Conservation (phyloP, 2,888 invertebrate genomes). For the Gisinianus flammeolus region DNA sequence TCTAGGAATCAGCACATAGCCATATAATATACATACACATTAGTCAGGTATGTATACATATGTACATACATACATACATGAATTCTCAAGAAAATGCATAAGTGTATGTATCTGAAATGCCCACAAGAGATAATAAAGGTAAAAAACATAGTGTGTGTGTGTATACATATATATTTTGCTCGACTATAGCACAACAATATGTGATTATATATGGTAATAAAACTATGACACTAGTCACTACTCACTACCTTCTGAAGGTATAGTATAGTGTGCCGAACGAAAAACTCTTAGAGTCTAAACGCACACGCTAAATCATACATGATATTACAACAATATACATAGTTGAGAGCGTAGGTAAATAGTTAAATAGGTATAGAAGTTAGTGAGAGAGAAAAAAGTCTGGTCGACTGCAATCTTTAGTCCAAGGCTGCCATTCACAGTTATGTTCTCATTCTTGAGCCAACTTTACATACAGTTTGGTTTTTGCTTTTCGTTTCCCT, state of each 20-base stretch:
- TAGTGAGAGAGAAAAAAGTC: slow-evolving; percentile 22
- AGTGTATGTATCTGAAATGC: too few relatives aligned
- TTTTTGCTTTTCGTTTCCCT: slow-evolving; percentile 7
- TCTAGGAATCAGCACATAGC: too few relatives aligned
- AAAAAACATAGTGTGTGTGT: too few relatives aligned
- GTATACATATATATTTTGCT: too few relatives aligned
- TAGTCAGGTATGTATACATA: too few relatives aligned
- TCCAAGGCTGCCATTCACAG: slow-evolving; percentile 32
- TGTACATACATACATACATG: too few relatives aligned
- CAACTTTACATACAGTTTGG: not conserved
- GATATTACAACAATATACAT: not conserved
- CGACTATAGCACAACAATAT: too few relatives aligned
- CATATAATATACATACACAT: too few relatives aligned
- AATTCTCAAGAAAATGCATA: too few relatives aligned
- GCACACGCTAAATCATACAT: not conserved
- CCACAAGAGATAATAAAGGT: too few relatives aligned
- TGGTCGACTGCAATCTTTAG: not conserved
- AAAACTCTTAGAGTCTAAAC: not conserved
- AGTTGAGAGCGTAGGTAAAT: not conserved
- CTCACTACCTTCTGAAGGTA: not conserved
- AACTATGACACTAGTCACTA: not conserved
- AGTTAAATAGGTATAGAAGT: too few relatives aligned
- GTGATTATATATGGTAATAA: too few relatives aligned
- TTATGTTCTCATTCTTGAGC: slow-evolving; percentile 28
- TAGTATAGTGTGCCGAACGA: not conserved